Evolutionary conservation across 2,797 vertebrate genomes (phyloP).

Genomic region (Gymnoscopelus braueri): DNA sequence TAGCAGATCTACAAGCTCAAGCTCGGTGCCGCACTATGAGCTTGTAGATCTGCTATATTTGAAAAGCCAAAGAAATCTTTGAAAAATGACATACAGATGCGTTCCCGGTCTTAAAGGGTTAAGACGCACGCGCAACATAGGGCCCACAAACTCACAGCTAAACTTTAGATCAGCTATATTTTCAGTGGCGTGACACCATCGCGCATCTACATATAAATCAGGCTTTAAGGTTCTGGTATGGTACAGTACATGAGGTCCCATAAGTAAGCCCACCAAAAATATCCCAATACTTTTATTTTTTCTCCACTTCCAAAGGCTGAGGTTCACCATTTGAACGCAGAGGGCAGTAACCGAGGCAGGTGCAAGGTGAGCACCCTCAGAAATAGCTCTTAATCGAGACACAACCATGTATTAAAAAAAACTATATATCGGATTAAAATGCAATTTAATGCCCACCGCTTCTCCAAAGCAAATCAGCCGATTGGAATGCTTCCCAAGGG

Average conservation of each 20-base stretch:
- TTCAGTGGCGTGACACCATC: not conserved
- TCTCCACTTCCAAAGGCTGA: constrained; percentile 12
- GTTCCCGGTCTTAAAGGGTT: too few relatives aligned
- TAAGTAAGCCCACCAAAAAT: constrained; percentile 26
- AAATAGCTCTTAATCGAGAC: not conserved
- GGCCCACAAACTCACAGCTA: too few relatives aligned
- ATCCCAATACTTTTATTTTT: constrained; percentile 8
- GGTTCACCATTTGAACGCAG: constrained; percentile 12
- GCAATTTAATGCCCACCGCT: constrained; percentile 12
- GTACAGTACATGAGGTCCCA: constrained; percentile 44
- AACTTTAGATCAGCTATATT: not conserved
- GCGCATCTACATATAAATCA: not conserved
- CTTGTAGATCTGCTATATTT: too few relatives aligned
- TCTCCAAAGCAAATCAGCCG: constrained; percentile 4
- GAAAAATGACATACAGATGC: too few relatives aligned
- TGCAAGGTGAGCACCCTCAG: not conserved
- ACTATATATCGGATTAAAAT: not conserved
- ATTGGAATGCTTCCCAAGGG: constrained; percentile 6
- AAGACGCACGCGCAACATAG: too few relatives aligned
- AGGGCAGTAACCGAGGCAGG: not conserved
- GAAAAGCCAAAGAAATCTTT: too few relatives aligned
- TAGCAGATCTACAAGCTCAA: too few relatives aligned
- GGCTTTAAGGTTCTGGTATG: too few relatives aligned
- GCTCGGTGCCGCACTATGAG: too few relatives aligned
- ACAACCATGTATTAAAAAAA: not conserved